Evolutionary conservation across 92 coral and sea anemone genomes (phyloP), one percentile per base, ranked within the genome.

Genomic region (Porites cylindrica): DNA sequence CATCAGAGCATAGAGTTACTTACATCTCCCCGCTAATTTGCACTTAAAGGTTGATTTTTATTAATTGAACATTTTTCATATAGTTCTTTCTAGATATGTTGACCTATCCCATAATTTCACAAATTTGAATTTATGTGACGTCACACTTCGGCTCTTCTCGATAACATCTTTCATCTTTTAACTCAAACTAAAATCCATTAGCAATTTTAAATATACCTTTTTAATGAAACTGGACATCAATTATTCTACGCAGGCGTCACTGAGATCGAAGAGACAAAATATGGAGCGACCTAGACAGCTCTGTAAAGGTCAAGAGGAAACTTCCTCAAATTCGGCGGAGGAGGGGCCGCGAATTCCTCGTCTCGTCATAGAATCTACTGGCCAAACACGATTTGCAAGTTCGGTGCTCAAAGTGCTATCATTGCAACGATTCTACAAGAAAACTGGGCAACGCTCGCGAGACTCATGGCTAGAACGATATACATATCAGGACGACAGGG

Each of bases 391-490:
- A 59, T 97, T 97, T 61, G 96, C 98, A 18, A 90, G 94, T 69
- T 83, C 96, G 14, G 99, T 90, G 8, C 58, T 93, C 53, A 91
- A 82, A 59, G 92, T 95, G 16, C 71, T 97, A 26, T 90, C 98
- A 10, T 86, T 93, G 66, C 98, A 97, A 77, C 86, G 90, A 47
- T 90, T 97, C 63, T 93, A 83, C 71, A 88, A 83, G 63, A 93
- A 91, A 67, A 83, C 98, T 2, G 88, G 85, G 6, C 85, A 90
- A 72, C 88, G 86, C 53, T 89, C 91, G 67, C 96, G 98, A 9
- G 98, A 95, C 67, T 89, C 96, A 8, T 95, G 96, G 96, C 92
- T 95, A 10, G 96, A 95, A 52, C 89, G 94, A 32, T 95, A 95
- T 65, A 89, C 72, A 7, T 83, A 76, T 23, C 85, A 75, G 62